phyloP scores from a whole-genome alignment of 2,113 vertebrate genomes.

The Nerophis ophidion region DNA sequence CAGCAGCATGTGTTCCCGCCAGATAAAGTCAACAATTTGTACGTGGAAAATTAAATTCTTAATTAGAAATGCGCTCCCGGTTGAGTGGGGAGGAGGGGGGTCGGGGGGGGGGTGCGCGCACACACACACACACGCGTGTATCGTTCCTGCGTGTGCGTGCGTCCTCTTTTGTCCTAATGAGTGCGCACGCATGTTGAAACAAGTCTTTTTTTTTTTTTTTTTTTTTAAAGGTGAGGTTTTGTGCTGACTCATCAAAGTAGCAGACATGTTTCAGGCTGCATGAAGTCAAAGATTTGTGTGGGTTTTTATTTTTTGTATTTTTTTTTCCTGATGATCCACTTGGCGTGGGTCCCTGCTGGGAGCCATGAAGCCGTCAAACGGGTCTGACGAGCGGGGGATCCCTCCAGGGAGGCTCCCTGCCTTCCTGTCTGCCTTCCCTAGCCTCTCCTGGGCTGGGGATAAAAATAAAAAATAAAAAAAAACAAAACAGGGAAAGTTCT shows the following conservation, averaged over 20 bases:
- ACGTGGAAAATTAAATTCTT: constrained; percentile 91
- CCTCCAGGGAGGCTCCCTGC: constrained; percentile 64
- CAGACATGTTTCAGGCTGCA: background rate
- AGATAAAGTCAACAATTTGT: constrained; percentile 99
- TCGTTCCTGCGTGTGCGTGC: constrained; percentile 1
- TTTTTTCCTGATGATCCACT: background rate
- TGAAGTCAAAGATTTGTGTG: background rate
- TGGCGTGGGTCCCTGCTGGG: constrained; percentile 3
- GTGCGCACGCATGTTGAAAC: background rate
- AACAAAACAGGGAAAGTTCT: background rate
- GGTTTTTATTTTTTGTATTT: background rate
- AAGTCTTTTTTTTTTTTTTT: background rate
- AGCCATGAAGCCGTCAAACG: constrained; percentile 81
- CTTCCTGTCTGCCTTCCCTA: background rate
- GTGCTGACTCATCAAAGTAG: background rate
- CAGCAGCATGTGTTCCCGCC: constrained; percentile 93
- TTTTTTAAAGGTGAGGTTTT: background rate
- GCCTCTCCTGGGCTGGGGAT: background rate
- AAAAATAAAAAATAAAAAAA: background rate
- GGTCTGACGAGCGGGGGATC: constrained; percentile 79
- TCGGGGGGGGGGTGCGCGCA: background rate
- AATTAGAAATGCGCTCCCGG: constrained; percentile 84
- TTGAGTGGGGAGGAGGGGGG: background rate
- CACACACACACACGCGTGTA: background rate
- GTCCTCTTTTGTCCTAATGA: constrained; percentile 8